These are phyloP conservation scores for Stenichneumon culpator DNA, from an alignment of 2,888 invertebrate genomes.

Conservation along the genomic window DNA sequence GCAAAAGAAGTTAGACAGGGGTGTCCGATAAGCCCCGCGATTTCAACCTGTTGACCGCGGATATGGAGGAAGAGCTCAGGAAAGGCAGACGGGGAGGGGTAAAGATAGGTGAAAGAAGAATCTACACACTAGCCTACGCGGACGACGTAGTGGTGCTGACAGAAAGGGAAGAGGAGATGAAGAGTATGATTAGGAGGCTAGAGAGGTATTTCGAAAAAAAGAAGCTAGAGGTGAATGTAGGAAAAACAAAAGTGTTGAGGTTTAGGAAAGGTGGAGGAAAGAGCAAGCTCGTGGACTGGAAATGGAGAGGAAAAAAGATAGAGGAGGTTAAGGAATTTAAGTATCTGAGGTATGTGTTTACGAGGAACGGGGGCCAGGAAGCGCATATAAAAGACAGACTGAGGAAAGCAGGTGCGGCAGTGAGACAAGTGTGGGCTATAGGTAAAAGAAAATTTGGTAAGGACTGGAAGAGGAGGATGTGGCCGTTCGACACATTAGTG, in stretches of 20 bases:
- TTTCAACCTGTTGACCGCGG: slow-evolving; percentile 60
- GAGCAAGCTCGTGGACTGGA: too few relatives aligned
- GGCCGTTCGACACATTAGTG: slow-evolving; percentile 39
- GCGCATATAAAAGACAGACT: too few relatives aligned
- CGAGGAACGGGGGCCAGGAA: too few relatives aligned
- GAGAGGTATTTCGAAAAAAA: slow-evolving; percentile 13
- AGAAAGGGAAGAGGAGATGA: slow-evolving; percentile 22
- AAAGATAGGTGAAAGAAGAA: not conserved
- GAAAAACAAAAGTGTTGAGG: too few relatives aligned
- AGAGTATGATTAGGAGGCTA: slow-evolving; percentile 26
- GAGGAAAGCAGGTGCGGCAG: too few relatives aligned
- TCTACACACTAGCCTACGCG: too few relatives aligned
- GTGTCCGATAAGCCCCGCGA: slow-evolving; percentile 61
- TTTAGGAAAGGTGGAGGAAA: too few relatives aligned
- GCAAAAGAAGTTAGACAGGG: slow-evolving; percentile 65
- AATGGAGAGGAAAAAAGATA: not conserved
- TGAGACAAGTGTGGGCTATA: too few relatives aligned
- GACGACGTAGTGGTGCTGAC: not conserved
- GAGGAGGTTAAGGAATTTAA: slow-evolving; percentile 29
- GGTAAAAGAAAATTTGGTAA: slow-evolving; percentile 37
- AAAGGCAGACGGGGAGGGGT: slow-evolving; percentile 31
- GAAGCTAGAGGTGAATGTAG: too few relatives aligned
- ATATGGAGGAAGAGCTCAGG: slow-evolving; percentile 43
- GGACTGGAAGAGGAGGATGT: slow-evolving; percentile 25
- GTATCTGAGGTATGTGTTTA: too few relatives aligned